phyloP scores from a whole-genome alignment of 2,888 invertebrate species.

The Metacarcinus magister region DNA sequence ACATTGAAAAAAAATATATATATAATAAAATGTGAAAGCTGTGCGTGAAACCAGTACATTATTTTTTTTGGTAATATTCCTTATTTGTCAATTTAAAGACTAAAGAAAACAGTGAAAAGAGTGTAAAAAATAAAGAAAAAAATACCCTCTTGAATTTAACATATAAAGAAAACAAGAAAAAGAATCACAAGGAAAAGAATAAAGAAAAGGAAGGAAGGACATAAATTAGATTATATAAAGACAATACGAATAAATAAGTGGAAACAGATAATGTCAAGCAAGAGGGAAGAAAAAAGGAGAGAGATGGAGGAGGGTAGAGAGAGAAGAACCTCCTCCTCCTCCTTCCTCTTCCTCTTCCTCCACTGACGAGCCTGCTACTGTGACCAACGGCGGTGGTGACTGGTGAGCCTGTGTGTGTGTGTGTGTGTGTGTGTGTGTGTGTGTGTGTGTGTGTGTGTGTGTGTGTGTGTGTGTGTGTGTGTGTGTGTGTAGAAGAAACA shows the following conservation, averaged over 20 bases:
- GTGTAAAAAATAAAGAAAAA: too few relatives aligned
- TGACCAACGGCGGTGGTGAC: slow-evolving; percentile 41
- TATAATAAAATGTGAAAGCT: neutral
- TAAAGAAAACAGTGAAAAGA: too few relatives aligned
- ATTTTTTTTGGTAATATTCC: neutral
- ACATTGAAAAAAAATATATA: neutral
- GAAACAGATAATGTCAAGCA: neutral
- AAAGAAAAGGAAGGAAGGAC: neutral
- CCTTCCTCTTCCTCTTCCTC: neutral
- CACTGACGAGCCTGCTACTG: neutral
- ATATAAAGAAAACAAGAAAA: neutral
- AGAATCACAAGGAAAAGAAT: neutral
- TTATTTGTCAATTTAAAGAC: too few relatives aligned
- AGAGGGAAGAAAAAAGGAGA: neutral
- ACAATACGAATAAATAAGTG: neutral
- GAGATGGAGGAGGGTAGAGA: slow-evolving; percentile 16
- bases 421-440: neutral
- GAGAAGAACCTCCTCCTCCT: neutral
- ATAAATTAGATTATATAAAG: neutral
- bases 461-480: slow-evolving; percentile 33
- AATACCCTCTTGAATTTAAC: too few relatives aligned
- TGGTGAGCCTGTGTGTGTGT: neutral
- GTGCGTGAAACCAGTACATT: neutral
- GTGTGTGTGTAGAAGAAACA: neutral
- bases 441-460: neutral